Conservation (phyloP, 1,140 invertebrate genomes). For the Penaeus indicus region DNA sequence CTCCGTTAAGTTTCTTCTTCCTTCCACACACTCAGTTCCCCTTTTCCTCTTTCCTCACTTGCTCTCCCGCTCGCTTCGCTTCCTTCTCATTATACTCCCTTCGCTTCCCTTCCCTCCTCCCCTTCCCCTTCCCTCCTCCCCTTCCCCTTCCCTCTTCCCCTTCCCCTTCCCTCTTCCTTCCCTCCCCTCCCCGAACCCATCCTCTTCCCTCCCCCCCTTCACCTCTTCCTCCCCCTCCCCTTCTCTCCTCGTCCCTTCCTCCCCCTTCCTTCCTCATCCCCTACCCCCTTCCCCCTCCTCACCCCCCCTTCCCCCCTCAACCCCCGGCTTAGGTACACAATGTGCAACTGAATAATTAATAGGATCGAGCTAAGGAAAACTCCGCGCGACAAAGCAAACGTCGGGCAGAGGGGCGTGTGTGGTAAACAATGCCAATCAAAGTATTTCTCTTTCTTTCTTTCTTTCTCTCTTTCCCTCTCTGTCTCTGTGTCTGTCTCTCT, state of each 20-base stretch:
- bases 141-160: too few species aligned
- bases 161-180: too few species aligned
- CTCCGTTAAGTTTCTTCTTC: not conserved
- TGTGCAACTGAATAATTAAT: too few species aligned
- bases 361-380: too few species aligned
- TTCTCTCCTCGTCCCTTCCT: not conserved
- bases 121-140: not conserved
- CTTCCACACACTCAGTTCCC: not conserved
- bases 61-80: not conserved
- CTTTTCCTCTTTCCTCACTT: not conserved
- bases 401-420: conserved; percentile 1
- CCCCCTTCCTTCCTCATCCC: too few species aligned
- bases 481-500: not conserved
- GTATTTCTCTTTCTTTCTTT: not conserved
- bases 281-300: too few species aligned
- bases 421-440: too few species aligned
- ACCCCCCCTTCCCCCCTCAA: not conserved
- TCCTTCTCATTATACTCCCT: conserved; percentile 18
- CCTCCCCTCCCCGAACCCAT: too few species aligned
- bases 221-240: too few species aligned
- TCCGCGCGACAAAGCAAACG: not conserved
- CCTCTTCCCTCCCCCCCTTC: too few species aligned
- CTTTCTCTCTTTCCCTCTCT: not conserved
- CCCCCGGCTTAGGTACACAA: not conserved
- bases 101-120: not conserved